A percentile compares a stretch with the other conserved stretches of the same genome.
These are phyloP conservation scores for Syngnathus typhle DNA, from an alignment of 2,113 vertebrate species.

Conservation along the genomic window DNA sequence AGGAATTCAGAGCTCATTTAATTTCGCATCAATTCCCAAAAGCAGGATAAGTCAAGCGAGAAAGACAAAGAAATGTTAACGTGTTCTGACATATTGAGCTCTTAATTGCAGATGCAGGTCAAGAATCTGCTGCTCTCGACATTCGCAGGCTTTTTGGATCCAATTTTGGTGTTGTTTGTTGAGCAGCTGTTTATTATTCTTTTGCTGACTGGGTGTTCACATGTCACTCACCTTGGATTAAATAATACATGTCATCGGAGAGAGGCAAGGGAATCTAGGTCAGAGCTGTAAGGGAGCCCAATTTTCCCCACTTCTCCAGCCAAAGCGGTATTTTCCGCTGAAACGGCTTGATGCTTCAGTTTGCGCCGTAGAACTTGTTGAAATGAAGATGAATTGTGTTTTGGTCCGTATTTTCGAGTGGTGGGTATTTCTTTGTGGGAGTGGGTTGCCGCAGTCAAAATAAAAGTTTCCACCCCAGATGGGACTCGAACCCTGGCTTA, in stretches of 20 bases:
- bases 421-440: neutral
- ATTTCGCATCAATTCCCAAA: constrained; percentile 37
- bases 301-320: constrained; percentile 60
- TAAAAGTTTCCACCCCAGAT: constrained; percentile 41
- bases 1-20: constrained; percentile 47
- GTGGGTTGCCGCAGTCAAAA: neutral
- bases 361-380: constrained; percentile 37
- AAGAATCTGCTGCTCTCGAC: constrained; percentile 16
- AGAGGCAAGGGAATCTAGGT: constrained; percentile 57
- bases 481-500: constrained; percentile 51
- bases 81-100: constrained; percentile 44
- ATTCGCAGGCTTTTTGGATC: constrained; percentile 21
- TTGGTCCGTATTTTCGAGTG: neutral
- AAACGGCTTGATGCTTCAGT: constrained; percentile 38
- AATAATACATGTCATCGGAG: constrained; percentile 60
- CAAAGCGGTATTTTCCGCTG: constrained; percentile 56
- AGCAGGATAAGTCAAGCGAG: constrained; percentile 24
- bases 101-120: constrained; percentile 28
- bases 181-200: constrained; percentile 14
- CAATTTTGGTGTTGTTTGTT: constrained; percentile 9
- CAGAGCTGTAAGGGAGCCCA: constrained; percentile 54
- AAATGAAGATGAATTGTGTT: neutral
- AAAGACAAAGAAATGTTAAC: constrained; percentile 20
- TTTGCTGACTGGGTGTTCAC: constrained; percentile 36
- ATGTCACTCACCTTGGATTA: constrained; percentile 57